A percentile compares a stretch with the other conserved stretches of the same genome.
These are phyloP conservation scores for Meda fulgida DNA, from an alignment of 2,797 vertebrate species.

Conservation along the genomic window DNA sequence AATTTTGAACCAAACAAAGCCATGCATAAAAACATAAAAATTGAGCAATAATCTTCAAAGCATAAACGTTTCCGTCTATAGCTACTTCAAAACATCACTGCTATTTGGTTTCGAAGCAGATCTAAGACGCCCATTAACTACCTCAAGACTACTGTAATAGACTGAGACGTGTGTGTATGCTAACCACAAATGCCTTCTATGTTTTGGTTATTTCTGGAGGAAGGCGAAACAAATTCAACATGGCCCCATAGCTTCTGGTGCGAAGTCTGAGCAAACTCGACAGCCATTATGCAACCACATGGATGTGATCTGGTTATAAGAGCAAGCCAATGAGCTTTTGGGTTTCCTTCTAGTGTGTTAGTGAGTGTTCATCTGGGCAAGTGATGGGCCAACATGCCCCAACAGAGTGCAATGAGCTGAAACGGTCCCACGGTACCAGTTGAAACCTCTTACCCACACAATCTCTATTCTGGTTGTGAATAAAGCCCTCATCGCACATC, in stretches of 20 bases:
- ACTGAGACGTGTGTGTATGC: slow-evolving; percentile 27
- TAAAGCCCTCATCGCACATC: slow-evolving; percentile 79
- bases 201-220: slow-evolving; percentile 32
- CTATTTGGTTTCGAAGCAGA: slow-evolving; percentile 28
- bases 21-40: background rate
- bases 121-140: background rate
- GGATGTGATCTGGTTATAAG: slow-evolving; percentile 36
- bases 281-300: slow-evolving; percentile 47
- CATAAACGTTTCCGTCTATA: background rate
- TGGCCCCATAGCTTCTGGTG: slow-evolving; percentile 38
- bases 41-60: background rate
- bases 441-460: slow-evolving; percentile 79
- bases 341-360: slow-evolving; percentile 21
- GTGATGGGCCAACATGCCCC: slow-evolving; percentile 39
- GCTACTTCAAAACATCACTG: background rate
- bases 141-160: slow-evolving; percentile 31
- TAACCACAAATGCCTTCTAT: slow-evolving; percentile 46
- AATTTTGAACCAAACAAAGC: background rate
- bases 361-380: slow-evolving; percentile 45
- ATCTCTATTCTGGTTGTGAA: slow-evolving; percentile 74
- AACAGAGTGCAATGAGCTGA: slow-evolving; percentile 22
- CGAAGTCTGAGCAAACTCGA: slow-evolving; percentile 37
- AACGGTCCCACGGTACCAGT: slow-evolving; percentile 32
- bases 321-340: slow-evolving; percentile 21
- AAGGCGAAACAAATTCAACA: slow-evolving; percentile 58